A percentile compares a stretch with the other conserved stretches of the same genome.
Evolutionary conservation across 1,140 invertebrate species (phyloP).

Genomic region (Camponotus pennsylvanicus): DNA sequence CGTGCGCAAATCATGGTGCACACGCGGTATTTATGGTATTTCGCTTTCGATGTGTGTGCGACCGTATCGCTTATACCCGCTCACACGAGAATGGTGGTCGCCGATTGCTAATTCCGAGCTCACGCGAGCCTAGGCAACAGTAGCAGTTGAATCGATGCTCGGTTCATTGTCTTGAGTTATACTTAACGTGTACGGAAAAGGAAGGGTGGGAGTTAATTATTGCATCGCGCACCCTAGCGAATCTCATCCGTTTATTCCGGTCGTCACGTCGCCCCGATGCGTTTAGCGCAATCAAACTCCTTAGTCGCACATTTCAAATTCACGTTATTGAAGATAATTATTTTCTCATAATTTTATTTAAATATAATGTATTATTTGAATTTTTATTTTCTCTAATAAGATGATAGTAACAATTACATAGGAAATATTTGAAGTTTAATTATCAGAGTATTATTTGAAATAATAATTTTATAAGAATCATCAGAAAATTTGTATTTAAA

Average conservation of each 20-base stretch:
- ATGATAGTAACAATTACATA: too few relatives aligned
- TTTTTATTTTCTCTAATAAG: too few relatives aligned
- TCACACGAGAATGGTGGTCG: conserved; percentile 33
- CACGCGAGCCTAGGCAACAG: conserved; percentile 68
- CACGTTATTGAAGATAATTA: neutral
- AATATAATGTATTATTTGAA: too few relatives aligned
- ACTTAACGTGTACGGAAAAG: conserved; percentile 31
- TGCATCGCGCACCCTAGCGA: neutral
- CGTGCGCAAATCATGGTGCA: conserved; percentile 39
- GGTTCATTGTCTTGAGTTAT: conserved; percentile 75
- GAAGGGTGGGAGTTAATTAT: conserved; percentile 59
- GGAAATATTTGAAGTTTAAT: too few relatives aligned
- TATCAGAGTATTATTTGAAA: too few relatives aligned
- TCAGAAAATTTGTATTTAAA: too few relatives aligned
- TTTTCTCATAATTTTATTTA: too few relatives aligned
- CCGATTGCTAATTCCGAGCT: conserved; percentile 69
- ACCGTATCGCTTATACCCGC: conserved; percentile 18
- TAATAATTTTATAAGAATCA: too few relatives aligned
- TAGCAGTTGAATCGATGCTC: conserved; percentile 67
- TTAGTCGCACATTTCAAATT: neutral
- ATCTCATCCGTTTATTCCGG: conserved; percentile 54
- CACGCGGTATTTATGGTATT: conserved; percentile 31
- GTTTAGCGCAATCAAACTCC: neutral
- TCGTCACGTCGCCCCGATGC: neutral
- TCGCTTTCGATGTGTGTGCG: neutral